Evolutionary conservation across 2,888 invertebrate species (phyloP).

Genomic region (Anagyrus pseudococci): DNA sequence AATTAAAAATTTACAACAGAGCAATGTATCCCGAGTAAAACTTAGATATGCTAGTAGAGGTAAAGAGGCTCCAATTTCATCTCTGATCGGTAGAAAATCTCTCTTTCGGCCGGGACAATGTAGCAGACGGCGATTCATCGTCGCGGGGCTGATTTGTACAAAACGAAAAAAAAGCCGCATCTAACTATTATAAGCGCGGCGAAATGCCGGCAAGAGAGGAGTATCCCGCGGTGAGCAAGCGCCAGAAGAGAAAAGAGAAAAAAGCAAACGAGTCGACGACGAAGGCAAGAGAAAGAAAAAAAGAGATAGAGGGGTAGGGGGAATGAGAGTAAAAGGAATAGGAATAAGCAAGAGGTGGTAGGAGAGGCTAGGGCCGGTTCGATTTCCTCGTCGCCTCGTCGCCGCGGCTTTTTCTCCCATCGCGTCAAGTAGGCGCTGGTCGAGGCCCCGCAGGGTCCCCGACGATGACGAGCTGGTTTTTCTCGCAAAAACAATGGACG

Average conservation of each 20-base stretch:
- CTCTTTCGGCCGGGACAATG: not conserved
- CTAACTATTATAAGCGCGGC: no score
- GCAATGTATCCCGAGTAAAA: no score
- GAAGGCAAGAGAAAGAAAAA: no score
- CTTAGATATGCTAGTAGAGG: no score
- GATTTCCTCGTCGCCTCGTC: conserved; percentile 19
- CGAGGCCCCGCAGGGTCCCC: conserved; percentile 25
- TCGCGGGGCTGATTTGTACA: conserved; percentile 15
- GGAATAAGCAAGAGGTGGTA: no score
- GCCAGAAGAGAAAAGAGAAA: conserved; percentile 40
- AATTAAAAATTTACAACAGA: no score
- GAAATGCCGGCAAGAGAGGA: conserved; percentile 24
- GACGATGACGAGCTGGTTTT: conserved; percentile 52
- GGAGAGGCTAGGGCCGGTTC: no score
- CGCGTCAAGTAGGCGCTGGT: not conserved
- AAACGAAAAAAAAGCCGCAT: no score
- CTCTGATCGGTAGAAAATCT: conserved; percentile 27
- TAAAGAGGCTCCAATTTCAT: conserved; percentile 5
- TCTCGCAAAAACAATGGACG: conserved; percentile 55
- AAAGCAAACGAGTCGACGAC: conserved; percentile 24
- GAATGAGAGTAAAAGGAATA: no score
- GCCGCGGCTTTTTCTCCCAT: conserved; percentile 35
- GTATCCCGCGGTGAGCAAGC: conserved; percentile 38
- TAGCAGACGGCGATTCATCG: not conserved
- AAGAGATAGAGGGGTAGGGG: no score